phyloP scores from a whole-genome alignment of 2,113 vertebrate species.

The Mobula hypostoma region DNA sequence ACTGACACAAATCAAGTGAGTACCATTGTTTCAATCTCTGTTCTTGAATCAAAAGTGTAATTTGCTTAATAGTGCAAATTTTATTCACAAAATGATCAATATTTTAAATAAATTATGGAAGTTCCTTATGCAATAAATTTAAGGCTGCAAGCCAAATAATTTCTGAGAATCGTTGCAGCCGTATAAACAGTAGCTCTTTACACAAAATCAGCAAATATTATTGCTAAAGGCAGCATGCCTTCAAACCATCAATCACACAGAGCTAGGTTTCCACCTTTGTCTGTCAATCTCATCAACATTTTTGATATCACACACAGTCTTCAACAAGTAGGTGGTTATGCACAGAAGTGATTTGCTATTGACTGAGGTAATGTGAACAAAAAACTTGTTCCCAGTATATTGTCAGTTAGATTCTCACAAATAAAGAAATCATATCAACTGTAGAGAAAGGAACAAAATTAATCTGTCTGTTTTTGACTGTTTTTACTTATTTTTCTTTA shows the following conservation, averaged over 20 bases:
- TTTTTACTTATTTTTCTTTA: too few species aligned
- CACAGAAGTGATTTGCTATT: background rate
- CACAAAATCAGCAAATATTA: background rate
- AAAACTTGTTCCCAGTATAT: background rate
- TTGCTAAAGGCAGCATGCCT: constrained; percentile 8
- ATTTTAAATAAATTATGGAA: background rate
- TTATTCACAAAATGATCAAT: background rate
- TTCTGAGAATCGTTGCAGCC: background rate
- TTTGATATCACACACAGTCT: background rate
- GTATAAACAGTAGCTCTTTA: background rate
- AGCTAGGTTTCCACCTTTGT: background rate
- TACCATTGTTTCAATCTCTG: background rate
- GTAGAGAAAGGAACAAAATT: background rate
- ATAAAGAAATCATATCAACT: background rate
- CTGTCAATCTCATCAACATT: background rate
- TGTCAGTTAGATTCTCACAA: background rate
- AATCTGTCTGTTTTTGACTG: background rate
- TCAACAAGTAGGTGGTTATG: background rate
- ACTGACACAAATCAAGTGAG: background rate
- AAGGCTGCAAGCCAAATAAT: background rate
- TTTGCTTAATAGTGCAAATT: background rate
- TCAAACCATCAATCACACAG: constrained; percentile 5
- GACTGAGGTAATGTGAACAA: background rate
- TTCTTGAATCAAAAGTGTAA: background rate
- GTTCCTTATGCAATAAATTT: background rate